A percentile compares a stretch with the other conserved stretches of the same genome.
Conservation (phyloP, 2,113 vertebrate genomes). For the Pao palembangensis region DNA sequence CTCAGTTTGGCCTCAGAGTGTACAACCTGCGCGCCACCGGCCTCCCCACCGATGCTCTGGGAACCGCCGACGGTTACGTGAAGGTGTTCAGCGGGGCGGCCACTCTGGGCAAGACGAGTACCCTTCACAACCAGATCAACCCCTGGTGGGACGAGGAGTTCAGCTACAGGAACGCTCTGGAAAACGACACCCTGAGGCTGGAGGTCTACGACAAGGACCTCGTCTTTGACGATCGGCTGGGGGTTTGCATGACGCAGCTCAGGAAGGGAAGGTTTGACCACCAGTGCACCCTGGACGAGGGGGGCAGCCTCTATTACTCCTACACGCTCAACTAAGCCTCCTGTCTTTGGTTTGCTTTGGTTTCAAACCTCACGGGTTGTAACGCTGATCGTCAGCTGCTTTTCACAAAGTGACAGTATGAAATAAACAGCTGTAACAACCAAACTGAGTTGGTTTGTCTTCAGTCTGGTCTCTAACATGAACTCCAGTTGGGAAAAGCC, state of each 20-base stretch:
- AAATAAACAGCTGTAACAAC: not conserved
- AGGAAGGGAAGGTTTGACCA: slow-evolving; percentile 22
- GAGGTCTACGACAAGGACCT: slow-evolving; percentile 32
- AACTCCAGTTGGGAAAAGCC: no score
- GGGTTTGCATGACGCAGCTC: slow-evolving; percentile 30
- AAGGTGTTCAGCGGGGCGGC: slow-evolving; percentile 27
- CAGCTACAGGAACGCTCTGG: slow-evolving; percentile 6
- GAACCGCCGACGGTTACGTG: slow-evolving; percentile 37
- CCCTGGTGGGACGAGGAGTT: slow-evolving; percentile 56
- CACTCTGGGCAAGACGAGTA: slow-evolving; percentile 15
- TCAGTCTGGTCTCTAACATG: not conserved
- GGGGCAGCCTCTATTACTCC: slow-evolving; percentile 36
- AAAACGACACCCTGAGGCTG: slow-evolving; percentile 24
- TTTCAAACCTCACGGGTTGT: no score
- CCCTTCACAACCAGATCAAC: slow-evolving; percentile 10
- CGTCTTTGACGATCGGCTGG: slow-evolving; percentile 15
- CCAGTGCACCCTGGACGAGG: slow-evolving; percentile 36
- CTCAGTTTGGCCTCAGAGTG: slow-evolving; percentile 21
- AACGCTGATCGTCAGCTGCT: not conserved
- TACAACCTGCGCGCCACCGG: slow-evolving; percentile 31
- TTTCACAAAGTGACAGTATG: not conserved
- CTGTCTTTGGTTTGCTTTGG: not conserved
- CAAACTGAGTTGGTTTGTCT: not conserved
- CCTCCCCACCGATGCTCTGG: slow-evolving; percentile 18
- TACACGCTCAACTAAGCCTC: slow-evolving; percentile 22